Base-by-base conservation (phyloP, 1,140 invertebrate genomes). In the Brachionus rotundiformis region DNA sequence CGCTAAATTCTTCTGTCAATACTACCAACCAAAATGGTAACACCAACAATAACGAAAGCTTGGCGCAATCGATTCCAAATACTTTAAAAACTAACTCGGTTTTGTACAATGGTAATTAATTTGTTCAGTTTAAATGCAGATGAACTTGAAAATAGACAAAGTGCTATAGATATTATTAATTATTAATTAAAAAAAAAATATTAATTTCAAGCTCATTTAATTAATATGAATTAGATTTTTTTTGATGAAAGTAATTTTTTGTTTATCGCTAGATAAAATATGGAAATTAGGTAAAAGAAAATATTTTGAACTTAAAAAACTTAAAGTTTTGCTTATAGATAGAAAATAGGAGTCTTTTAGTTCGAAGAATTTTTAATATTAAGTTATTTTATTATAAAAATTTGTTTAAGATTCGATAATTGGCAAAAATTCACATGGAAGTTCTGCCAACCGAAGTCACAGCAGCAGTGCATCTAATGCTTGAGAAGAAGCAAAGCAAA, bases 21-120 rank as follows among this genome's bases (percentile, higher is more conserved):
- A 73, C 33, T 4, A 73, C 16, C 41, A 79, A 79, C n/a, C 16
- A 23, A 59, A 79, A 59, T 13, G 47, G 16, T 25, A 77, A 59
- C 31, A 19, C n/a, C 7, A 36, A 31, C 10, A 73, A 73, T 29
- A 41, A 23, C 8, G 68, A 73, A 23, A 73, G 25, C 25, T 44
- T 73, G 23, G 39, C 36, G 0, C 68, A 44, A 25, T 39, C 68
- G 8, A 44, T 73, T 3, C 23, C 68, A 7, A 73, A 73, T 27
- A 73, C 39, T 41, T 73, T 73, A 8, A 73, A 73, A 44, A 27
- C 23, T 4, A 41, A 44, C 44, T 73, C 68, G 16, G 68, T 73
- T 73, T 19, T 73, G 39, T 73, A 73, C 41, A 73, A 73, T 44
- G 68, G 68, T 73, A 73, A 73, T 68, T 33, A 68, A n/a, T 68